Evolutionary conservation across 1,140 invertebrate genomes (phyloP).

Genomic region (Drosophila carrolli): DNA sequence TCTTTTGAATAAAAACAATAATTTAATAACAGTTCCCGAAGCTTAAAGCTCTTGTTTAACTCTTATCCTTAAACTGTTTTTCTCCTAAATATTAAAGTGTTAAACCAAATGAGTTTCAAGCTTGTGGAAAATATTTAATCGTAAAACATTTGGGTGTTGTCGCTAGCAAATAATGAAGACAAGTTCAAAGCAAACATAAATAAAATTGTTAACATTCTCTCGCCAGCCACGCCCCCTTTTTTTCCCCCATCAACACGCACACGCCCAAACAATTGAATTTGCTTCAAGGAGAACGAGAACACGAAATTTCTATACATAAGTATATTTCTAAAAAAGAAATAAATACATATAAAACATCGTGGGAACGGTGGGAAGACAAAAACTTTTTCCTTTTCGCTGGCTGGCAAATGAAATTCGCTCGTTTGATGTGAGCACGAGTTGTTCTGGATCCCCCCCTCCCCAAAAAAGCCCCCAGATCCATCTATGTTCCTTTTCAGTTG

Average conservation of each 20-base stretch:
- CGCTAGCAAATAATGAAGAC: constrained; percentile 71
- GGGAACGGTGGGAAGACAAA: constrained; percentile 39
- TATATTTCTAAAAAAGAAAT: constrained; percentile 48
- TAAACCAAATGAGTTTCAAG: constrained; percentile 18
- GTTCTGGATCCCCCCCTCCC: neutral
- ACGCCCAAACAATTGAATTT: constrained; percentile 80
- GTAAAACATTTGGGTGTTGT: constrained; percentile 35
- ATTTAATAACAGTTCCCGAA: neutral
- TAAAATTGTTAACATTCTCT: constrained; percentile 80
- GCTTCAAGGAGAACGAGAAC: constrained; percentile 10
- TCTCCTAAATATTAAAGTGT: neutral
- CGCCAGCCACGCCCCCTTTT: constrained; percentile 25
- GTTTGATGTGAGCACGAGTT: constrained; percentile 77
- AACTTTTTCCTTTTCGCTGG: constrained; percentile 79
- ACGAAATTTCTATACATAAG: constrained; percentile 45
- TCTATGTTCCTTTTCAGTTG: constrained; percentile 25
- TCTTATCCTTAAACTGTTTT: too few species aligned
- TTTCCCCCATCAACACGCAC: constrained; percentile 19
- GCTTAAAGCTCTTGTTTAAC: too few species aligned
- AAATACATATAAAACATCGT: constrained; percentile 9
- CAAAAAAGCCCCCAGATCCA: constrained; percentile 6
- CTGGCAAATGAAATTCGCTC: constrained; percentile 77
- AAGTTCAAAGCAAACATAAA: constrained; percentile 83
- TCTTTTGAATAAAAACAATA: too few species aligned
- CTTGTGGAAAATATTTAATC: constrained; percentile 6